Base-by-base conservation (phyloP, 2,113 vertebrate species). In the Mystacornis crossleyi region DNA sequence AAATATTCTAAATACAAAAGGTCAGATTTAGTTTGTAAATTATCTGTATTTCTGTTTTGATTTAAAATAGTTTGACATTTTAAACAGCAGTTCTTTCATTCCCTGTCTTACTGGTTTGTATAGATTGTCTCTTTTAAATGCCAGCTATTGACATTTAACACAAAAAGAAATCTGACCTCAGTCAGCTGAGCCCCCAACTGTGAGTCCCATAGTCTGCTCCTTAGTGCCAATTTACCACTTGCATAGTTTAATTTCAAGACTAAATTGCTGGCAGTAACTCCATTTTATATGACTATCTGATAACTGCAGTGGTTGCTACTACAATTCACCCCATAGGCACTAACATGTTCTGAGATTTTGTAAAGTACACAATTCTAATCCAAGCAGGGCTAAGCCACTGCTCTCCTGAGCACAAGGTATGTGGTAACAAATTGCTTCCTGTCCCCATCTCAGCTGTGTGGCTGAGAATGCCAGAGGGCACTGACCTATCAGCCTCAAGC, bases 21-120 rank as follows among this genome's bases (percentile, higher is more conserved):
- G 97, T 97, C 97, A 98, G 90, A 95, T 98, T 96, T 97, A 97
- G 97, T 98, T 98, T 97, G 95, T 97, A 98, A 98, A 98, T 98
- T 97, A 98, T 96, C 97, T 96, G 95, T 73, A 90, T 97, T 97
- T 97, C 96, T 97, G 94, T 97, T 98, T 98, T 97, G 97, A 97
- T 98, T 97, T 97, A 96, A 98, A 98, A 98, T 97, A 97, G 97
- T 98, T 95, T 98, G 98, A 98, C 98, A 98, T 98, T 98, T 98
- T 97, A 96, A 98, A 95, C 95, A 98, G 95, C 73, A 2, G 77
- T 96, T 94, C 97, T 98, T 98, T 97, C 95, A 96, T 93, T 84
- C 96, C 93, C 95, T 95, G 93, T 97, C 97, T 97, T 97, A 97
- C 61, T 97, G 96, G 95, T 95, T 94, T 93, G 92, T 98, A 97